Evolutionary conservation across 2,113 vertebrate species (phyloP), one percentile per base, ranked within the genome.

Genomic region (Chlorodrepanis virens): DNA sequence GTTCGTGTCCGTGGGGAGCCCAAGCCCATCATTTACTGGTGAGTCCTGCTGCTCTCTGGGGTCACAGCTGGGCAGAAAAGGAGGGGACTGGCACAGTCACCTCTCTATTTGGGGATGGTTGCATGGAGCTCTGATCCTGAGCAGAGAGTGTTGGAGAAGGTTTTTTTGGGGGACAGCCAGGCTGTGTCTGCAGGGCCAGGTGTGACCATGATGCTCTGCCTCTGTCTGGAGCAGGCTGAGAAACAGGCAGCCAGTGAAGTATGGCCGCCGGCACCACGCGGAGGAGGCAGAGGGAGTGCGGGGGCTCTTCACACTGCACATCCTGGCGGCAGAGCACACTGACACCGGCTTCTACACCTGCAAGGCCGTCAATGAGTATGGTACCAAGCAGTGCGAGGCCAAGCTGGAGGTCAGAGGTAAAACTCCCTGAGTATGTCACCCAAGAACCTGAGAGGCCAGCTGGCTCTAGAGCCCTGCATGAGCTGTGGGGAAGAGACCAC

Each of bases 21-120:
- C 83, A 99, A 99, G 97, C 99, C 99, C 12, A 99, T 99, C 96
- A 98, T 99, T 76, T 99, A 99, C 90, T 99, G 99, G 99, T 99
- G 98, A 97, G 98, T 98, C 14, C 42, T 2, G 4, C 35, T n/a
- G 80, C 25, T 68, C 0, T 4, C 21, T 63, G 59, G 54, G 24
- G 49, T 89, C 49, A 37, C 29, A 37, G 15, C 40, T 39, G 19
- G 54, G 31, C 24, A 59, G 49, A 45, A 57, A 87, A 76, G 35
- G 39, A 83, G 18, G 12, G 39, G 23, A 21, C 14, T 42, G 49
- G 14, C 47, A 56, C 1, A 1, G 45, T 54, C 33, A 25, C 56
- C 23, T 74, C n/a, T 40, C 12, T 9, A 3, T 93, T 23, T 50
- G 57, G 63, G 45, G 35, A 13, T 35, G n/a, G 28, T 45, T 47